These are phyloP conservation scores for Apis florea DNA, from an alignment of 1,140 invertebrate genomes.

Conservation along the genomic window DNA sequence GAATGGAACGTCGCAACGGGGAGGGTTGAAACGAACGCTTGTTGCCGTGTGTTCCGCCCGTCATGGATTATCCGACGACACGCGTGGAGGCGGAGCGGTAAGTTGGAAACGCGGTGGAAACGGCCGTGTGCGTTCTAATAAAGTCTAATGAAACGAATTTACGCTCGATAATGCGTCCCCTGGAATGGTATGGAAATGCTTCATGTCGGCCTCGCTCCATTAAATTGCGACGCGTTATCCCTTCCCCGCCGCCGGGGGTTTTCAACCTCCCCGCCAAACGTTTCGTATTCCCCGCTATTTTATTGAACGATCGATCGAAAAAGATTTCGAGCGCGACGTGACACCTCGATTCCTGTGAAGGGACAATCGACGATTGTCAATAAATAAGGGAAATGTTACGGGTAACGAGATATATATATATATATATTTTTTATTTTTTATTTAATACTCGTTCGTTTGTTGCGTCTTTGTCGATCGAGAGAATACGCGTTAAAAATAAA, in stretches of 20 bases:
- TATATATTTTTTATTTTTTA: too few relatives aligned
- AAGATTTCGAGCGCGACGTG: neutral
- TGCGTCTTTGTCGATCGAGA: too few relatives aligned
- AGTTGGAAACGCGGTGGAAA: slow-evolving; percentile 40
- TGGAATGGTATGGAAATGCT: slow-evolving; percentile 42
- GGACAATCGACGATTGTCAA: too few relatives aligned
- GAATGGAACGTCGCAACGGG: slow-evolving; percentile 19
- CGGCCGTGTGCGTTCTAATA: slow-evolving; percentile 40
- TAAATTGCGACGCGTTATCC: slow-evolving; percentile 22
- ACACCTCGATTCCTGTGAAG: neutral
- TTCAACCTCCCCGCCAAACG: neutral
- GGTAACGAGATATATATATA: too few relatives aligned
- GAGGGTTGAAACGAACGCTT: slow-evolving; percentile 13
- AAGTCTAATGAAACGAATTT: slow-evolving; percentile 54
- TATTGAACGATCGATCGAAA: slow-evolving; percentile 43
- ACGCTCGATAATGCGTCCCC: slow-evolving; percentile 43
- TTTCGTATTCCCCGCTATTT: neutral
- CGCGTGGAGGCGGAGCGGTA: slow-evolving; percentile 1
- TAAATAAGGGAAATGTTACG: too few relatives aligned
- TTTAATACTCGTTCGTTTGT: too few relatives aligned
- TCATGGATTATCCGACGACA: slow-evolving; percentile 46
- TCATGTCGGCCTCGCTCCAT: slow-evolving; percentile 28
- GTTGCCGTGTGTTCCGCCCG: slow-evolving; percentile 12
- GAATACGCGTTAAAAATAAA: too few relatives aligned
- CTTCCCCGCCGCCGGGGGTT: neutral